Evolutionary conservation across 2,797 vertebrate species (phyloP).

Genomic region (Xenentodon cancila): DNA sequence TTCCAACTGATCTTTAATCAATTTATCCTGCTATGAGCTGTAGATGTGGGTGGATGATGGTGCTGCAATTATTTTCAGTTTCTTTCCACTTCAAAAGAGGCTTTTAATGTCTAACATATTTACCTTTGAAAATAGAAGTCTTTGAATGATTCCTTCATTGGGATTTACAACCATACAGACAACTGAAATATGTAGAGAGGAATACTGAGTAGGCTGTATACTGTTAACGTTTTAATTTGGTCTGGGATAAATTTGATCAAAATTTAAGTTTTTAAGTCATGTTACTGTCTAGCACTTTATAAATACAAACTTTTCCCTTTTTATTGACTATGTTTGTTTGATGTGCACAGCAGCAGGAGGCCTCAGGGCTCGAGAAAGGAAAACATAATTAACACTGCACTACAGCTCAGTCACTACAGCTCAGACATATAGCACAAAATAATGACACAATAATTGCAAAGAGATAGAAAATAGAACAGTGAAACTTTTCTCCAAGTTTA

Average conservation of each 20-base stretch:
- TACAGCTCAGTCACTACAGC: neutral
- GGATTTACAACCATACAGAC: slow-evolving; percentile 35
- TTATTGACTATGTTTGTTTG: neutral
- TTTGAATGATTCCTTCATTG: slow-evolving; percentile 57
- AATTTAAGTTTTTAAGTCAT: neutral
- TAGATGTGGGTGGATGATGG: slow-evolving; percentile 49
- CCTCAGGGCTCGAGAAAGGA: neutral
- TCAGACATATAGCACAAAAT: neutral
- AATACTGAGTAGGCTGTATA: slow-evolving; percentile 45
- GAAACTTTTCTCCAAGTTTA: neutral
- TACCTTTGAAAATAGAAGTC: slow-evolving; percentile 62
- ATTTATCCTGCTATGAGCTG: slow-evolving; percentile 64
- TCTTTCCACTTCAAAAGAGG: slow-evolving; percentile 67
- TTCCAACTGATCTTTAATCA: slow-evolving; percentile 72
- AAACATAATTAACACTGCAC: slow-evolving; percentile 1
- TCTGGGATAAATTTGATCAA: slow-evolving; percentile 1
- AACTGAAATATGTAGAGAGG: slow-evolving; percentile 31
- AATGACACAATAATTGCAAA: neutral
- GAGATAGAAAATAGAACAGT: slow-evolving; percentile 6
- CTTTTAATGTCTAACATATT: slow-evolving; percentile 65
- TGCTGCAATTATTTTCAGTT: slow-evolving; percentile 65
- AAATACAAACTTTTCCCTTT: neutral
- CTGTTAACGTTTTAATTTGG: slow-evolving; percentile 23
- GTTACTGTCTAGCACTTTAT: slow-evolving; percentile 7
- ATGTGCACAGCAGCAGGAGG: neutral